Percentiles rank a stretch among this genome's conserved stretches.
These are phyloP conservation scores for Drosophila imparisetae DNA, from an alignment of 2,888 invertebrate genomes.

Conservation along the genomic window DNA sequence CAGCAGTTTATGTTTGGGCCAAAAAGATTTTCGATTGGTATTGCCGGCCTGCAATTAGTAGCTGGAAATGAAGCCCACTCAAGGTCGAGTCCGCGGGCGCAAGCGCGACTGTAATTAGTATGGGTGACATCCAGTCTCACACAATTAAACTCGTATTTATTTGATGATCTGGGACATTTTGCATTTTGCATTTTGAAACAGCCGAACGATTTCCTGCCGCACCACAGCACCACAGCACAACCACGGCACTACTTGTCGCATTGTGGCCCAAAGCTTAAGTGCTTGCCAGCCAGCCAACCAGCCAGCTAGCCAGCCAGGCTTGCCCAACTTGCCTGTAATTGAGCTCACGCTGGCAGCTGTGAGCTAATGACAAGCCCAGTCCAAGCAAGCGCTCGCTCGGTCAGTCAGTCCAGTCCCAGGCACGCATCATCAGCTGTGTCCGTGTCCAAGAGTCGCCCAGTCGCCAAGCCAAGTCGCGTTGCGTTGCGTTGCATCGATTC, in stretches of 20 bases:
- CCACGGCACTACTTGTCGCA: background rate
- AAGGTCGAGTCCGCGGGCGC: slow-evolving; percentile 35
- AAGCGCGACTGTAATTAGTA: slow-evolving; percentile 8
- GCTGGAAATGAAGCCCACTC: slow-evolving; percentile 25
- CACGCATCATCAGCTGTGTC: slow-evolving; percentile 63
- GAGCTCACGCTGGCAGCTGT: slow-evolving; percentile 70
- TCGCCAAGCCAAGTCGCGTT: slow-evolving; percentile 21
- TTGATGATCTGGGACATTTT: slow-evolving; percentile 69
- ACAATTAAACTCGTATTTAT: slow-evolving; percentile 75
- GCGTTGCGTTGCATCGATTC: slow-evolving; percentile 30
- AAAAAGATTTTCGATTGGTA: slow-evolving; percentile 45
- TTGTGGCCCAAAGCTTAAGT: slow-evolving; percentile 5
- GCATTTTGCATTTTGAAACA: slow-evolving; percentile 81
- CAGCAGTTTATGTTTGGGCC: slow-evolving; percentile 49
- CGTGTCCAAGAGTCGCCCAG: slow-evolving; percentile 9
- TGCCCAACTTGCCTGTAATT: slow-evolving; percentile 55
- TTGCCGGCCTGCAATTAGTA: slow-evolving; percentile 61
- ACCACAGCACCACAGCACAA: background rate
- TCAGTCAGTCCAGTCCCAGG: slow-evolving; percentile 6
- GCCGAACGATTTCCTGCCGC: slow-evolving; percentile 79
- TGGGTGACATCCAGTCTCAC: slow-evolving; percentile 61
- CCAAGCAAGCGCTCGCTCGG: slow-evolving; percentile 50
- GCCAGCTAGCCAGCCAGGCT: background rate
- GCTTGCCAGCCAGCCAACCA: slow-evolving; percentile 2
- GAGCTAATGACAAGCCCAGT: slow-evolving; percentile 74